Base-by-base conservation (phyloP, 2,113 vertebrate species). In the Cryptotis parvus region DNA sequence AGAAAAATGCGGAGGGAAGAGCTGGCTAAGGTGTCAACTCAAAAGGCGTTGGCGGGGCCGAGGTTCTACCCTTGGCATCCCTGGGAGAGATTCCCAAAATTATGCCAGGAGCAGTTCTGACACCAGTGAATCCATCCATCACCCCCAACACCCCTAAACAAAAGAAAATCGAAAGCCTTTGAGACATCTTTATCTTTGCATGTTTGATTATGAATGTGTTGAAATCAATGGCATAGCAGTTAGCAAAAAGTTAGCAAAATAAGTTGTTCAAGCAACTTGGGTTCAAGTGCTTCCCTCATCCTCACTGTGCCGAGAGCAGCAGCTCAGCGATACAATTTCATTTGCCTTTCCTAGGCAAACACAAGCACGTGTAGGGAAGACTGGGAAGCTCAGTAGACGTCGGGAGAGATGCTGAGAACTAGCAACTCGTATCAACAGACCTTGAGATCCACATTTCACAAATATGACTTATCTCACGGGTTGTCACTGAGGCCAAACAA, bases 201-300 rank as follows among this genome's bases (percentile, higher is more conserved):
- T 43, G 84, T 93, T 83, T 77, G 81, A 89, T 66, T 81, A 70
- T 1, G 4, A 39, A 79, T 45, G 14, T 55, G 37, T 88, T 83
- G 18, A 77, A 79, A 58, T 63, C 76, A 92, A 12, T 87, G 65
- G 79, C 18, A 9, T 18, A 72, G 18, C 10, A 16, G n/a, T 74
- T 24, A 86, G 35, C 33, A 41, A 12, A 80, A 45, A 88, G 16
- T n/a, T n/a, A n/a, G n/a, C n/a, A n/a, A n/a, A n/a, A n/a, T n/a
- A n/a, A n/a, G n/a, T n/a, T 82, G 70, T 73, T 27, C 63, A 0
- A 9, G 18, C n/a, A 69, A n/a, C 61, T 79, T 72, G 63, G 39
- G n/a, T 43, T 58, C 82, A 35, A 33, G 4, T 14, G 3, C 26
- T 43, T 33, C 2, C 33, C 18, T 43, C 9, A 26, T 10, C 2